phyloP scores from a whole-genome alignment of 2,113 vertebrate genomes.

The Festucalex cinctus region DNA sequence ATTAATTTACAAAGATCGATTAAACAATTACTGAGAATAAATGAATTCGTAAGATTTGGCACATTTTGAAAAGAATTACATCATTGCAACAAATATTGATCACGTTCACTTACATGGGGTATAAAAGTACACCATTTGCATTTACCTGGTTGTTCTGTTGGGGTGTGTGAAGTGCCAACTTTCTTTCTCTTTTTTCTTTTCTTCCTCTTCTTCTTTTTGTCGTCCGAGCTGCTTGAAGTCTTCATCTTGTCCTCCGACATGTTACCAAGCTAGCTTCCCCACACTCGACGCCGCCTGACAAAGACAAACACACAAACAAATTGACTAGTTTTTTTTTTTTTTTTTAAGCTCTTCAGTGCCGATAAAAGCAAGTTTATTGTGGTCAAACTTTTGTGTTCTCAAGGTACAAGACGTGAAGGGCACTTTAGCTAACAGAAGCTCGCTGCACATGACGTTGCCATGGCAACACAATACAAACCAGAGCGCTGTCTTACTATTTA shows the following conservation, averaged over 20 bases:
- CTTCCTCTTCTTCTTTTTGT: conserved; percentile 56
- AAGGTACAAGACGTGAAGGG: not conserved
- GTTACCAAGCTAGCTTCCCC: not conserved
- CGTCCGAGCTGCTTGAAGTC: conserved; percentile 12
- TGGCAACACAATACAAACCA: conserved; percentile 18
- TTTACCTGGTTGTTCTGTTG: conserved; percentile 52
- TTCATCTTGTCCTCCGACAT: conserved; percentile 34
- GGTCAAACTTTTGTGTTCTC: not conserved
- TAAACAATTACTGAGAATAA: too few species aligned
- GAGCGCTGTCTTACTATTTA: not conserved
- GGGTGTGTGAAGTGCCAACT: conserved; percentile 5
- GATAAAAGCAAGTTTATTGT: not conserved
- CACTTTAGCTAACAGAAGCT: not conserved
- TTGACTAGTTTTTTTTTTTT: not conserved
- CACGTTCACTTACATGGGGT: too few species aligned
- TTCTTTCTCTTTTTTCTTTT: conserved; percentile 48
- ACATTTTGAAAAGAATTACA: too few species aligned
- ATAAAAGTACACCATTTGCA: conserved; percentile 2
- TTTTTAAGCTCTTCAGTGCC: not conserved
- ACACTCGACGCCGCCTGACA: not conserved
- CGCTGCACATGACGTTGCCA: conserved; percentile 22
- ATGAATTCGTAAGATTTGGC: too few species aligned
- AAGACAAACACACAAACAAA: not conserved
- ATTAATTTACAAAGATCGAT: too few species aligned
- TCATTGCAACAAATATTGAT: too few species aligned